Conservation (phyloP, 1,140 invertebrate genomes). For the Drosophila gunungcola region DNA sequence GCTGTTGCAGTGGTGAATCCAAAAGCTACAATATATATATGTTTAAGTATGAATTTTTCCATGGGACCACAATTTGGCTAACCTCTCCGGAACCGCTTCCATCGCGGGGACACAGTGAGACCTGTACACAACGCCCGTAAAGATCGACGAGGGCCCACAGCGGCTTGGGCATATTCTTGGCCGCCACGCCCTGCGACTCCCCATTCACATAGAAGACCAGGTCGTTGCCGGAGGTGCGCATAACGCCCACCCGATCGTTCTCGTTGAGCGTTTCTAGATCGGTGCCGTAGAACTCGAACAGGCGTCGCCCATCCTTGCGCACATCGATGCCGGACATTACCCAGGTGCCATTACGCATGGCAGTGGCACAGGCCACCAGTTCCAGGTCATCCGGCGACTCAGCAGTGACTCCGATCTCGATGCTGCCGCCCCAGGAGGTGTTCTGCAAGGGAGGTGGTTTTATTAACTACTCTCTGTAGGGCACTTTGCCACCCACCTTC, state of each 20-base stretch:
- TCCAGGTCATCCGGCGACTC: conserved; percentile 92
- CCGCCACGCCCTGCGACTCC: conserved; percentile 93
- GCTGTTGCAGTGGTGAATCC: conserved; percentile 63
- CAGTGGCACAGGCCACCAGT: conserved; percentile 93
- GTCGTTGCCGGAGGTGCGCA: conserved; percentile 92
- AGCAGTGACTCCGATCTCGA: conserved; percentile 96
- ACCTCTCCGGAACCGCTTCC: conserved; percentile 45
- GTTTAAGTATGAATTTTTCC: too few relatives aligned
- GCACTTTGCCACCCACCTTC: conserved; percentile 87
- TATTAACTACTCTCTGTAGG: neutral
- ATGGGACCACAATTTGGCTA: conserved; percentile 5
- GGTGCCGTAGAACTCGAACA: conserved; percentile 93
- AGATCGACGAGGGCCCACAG: conserved; percentile 95
- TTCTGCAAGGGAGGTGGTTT: conserved; percentile 85
- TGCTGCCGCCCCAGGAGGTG: conserved; percentile 94
- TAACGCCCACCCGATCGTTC: conserved; percentile 93
- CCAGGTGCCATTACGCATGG: conserved; percentile 94
- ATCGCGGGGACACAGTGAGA: conserved; percentile 87
- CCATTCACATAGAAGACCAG: conserved; percentile 96
- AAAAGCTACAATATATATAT: conserved; percentile 25
- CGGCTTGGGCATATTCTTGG: conserved; percentile 89
- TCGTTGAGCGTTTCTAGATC: conserved; percentile 93
- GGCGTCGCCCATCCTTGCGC: conserved; percentile 91
- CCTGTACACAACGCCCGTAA: conserved; percentile 96
- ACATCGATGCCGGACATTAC: conserved; percentile 94